Base-by-base conservation (phyloP, 2,113 vertebrate species). In the Cavia aperea region DNA sequence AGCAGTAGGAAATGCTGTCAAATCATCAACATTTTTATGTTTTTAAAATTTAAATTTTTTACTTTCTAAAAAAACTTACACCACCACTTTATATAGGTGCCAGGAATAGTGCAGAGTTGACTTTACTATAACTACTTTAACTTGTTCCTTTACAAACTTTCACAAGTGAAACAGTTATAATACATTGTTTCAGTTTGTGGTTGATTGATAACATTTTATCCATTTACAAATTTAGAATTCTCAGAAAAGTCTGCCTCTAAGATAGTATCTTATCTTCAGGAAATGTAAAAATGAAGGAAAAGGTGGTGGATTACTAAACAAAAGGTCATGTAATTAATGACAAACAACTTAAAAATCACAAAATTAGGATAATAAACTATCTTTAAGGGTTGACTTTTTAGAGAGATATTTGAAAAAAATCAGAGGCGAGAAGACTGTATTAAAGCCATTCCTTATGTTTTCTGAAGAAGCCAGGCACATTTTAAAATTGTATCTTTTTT, bases 281-380 rank as follows among this genome's bases (percentile, higher is more conserved):
- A 39, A 95, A 63, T 93, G 2, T 93, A 72, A 75, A 88, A 93
- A 73, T 65, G 36, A 90, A 95, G 33, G 49, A 75, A 81, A 94
- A 85, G 33, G 1, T 90, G 58, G 33, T 87, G 88, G 36, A 82
- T 95, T 66, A 56, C 60, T 89, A 85, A 95, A 79, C 5, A 54
- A 68, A 65, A 39, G 72, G 29, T 51, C 72, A 86, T 81, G 39
- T 82, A 89, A 78, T 90, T 94, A 90, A 89, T 94, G 49, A 92
- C 19, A 89, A 72, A 39, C 70, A n/a, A 90, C 14, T 81, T 94
- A 85, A 90, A 78, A 60, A 62, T 77, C 73, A 70, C 29, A 82
- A 88, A 95, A 90, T 79, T 94, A 72, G 19, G 84, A 23, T 39
- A 92, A 86, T 81, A 84, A 86, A 78, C 46, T 95, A 33, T 66